Base-by-base conservation (phyloP, 2,797 vertebrate species). In the Parotocinclus haroldoi region DNA sequence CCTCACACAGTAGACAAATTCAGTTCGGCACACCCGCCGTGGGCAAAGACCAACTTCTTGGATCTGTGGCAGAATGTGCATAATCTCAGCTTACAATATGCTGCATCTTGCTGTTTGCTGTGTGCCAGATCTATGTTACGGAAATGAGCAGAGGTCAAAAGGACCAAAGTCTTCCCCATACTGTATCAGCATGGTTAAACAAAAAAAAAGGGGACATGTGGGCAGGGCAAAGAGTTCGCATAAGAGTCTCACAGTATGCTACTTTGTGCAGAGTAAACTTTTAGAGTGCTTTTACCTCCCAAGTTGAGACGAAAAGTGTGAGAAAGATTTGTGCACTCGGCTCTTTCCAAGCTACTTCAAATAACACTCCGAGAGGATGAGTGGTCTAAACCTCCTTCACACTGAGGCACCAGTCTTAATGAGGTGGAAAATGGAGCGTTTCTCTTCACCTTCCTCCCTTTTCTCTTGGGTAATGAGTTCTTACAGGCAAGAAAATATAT, bases 371-470 rank as follows among this genome's bases (percentile, higher is more conserved):
- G 58, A 44, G 9, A 63, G 74, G 72, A 74, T 56, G 58, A 65
- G 66, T 69, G 72, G 52, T 13, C 56, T 58, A 74, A 66, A 61
- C 49, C 72, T 17, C 57, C 55, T 51, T 77, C 68, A 66, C 60
- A 60, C 58, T 5, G 27, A 51, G 63, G 71, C 63, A 13, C 10
- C 16, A 9, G 39, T 66, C 82, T 90, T 89, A 87, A 90, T 48
- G 84, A 89, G 82, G 84, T 89, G 85, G 73, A 83, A 89, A 89
- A 79, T 77, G 77, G 78, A 69, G 69, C 66, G 74, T 85, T 82
- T 83, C 73, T 81, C 71, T 59, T 58, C 66, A 78, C 80, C 12
- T 44, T 45, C 27, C 53, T 69, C 76, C 66, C 57, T 59, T 73
- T 62, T 60, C 65, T 56, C 76, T 75, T 78, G 13, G 45, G 59